Evolutionary conservation across 2,888 invertebrate genomes (phyloP).

Genomic region (Julus scanicus): DNA sequence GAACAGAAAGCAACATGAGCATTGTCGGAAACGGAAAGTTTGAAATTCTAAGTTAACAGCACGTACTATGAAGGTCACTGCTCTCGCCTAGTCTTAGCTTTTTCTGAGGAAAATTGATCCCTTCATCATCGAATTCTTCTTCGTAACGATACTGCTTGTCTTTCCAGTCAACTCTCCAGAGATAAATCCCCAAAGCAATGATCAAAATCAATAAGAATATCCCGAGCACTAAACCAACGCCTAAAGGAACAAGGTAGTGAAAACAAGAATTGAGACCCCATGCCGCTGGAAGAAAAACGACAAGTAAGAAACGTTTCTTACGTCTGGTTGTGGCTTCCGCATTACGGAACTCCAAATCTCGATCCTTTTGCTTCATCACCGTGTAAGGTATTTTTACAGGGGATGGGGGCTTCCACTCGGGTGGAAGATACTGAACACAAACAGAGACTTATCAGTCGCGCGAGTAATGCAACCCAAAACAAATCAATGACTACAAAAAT

Average conservation of each 20-base stretch:
- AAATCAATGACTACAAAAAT: neutral
- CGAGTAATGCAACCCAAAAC: neutral
- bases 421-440: conserved; percentile 53
- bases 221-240: conserved; percentile 82
- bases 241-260: conserved; percentile 66
- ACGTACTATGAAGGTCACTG: neutral
- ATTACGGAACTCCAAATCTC: conserved; percentile 50
- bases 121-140: conserved; percentile 72
- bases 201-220: conserved; percentile 79
- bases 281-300: neutral
- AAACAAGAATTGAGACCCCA: neutral
- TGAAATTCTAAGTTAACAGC: neutral
- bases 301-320: neutral
- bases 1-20: neutral
- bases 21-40: neutral
- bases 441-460: neutral
- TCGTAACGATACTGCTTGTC: conserved; percentile 79
- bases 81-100: conserved; percentile 45
- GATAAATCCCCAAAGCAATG: conserved; percentile 77
- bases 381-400: conserved; percentile 54
- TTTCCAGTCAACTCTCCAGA: conserved; percentile 79
- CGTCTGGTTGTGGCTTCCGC: conserved; percentile 58
- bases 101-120: conserved; percentile 58
- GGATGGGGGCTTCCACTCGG: conserved; percentile 50
- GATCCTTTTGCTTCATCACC: neutral